Conservation (phyloP, 2,113 vertebrate genomes). For the Tichodroma muraria region DNA sequence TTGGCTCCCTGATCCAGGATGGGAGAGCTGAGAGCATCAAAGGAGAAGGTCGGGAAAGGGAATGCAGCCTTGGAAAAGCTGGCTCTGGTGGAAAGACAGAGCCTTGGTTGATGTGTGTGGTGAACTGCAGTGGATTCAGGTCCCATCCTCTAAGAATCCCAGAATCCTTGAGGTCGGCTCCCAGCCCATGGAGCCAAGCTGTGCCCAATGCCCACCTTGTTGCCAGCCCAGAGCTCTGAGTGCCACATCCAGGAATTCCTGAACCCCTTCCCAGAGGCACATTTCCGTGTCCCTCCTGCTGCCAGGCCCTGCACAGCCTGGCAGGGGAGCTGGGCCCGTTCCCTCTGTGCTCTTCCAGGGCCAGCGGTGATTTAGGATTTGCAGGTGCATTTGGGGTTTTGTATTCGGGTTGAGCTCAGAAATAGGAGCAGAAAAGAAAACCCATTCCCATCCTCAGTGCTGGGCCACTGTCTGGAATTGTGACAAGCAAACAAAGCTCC, state of each 20-base stretch:
- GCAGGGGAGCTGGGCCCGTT: not conserved
- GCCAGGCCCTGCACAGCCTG: not conserved
- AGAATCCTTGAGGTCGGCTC: accelerated
- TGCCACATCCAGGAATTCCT: not conserved
- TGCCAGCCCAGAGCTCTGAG: not conserved
- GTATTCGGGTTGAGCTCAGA: not conserved
- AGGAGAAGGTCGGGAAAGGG: not conserved
- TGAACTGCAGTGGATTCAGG: not conserved
- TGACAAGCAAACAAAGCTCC: not conserved
- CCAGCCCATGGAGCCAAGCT: not conserved
- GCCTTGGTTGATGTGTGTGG: not conserved
- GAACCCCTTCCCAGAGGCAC: not conserved
- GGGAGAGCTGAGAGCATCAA: not conserved
- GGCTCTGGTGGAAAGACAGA: not conserved
- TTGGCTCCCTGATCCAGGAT: not conserved
- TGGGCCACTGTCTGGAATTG: not conserved
- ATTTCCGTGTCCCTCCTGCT: not conserved
- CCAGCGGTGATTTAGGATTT: not conserved
- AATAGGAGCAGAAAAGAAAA: not conserved
- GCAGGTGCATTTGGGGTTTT: not conserved
- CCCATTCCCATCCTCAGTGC: not conserved
- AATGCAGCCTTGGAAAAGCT: not conserved
- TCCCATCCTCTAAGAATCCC: not conserved
- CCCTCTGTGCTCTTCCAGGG: not conserved
- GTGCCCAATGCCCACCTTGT: not conserved